Evolutionary conservation across 2,113 vertebrate species (phyloP).

Genomic region (Embiotoca jacksoni): DNA sequence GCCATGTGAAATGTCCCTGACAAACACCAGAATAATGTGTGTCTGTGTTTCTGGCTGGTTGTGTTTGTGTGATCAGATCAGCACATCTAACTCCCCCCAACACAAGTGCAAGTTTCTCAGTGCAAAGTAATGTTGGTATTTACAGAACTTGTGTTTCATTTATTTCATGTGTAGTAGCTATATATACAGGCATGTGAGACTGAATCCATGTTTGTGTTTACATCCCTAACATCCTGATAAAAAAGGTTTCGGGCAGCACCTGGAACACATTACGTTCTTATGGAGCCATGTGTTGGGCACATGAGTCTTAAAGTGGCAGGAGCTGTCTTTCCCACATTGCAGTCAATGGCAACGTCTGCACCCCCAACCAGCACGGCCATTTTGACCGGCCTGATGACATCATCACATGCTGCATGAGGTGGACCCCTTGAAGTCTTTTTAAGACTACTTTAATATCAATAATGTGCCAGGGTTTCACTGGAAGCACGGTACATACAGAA

Average conservation of each 20-base stretch:
- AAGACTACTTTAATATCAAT: background rate
- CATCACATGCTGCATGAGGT: constrained; percentile 32
- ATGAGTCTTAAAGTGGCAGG: constrained; percentile 72
- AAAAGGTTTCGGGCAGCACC: constrained; percentile 40
- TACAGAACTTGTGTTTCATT: too few species aligned
- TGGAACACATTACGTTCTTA: constrained; percentile 75
- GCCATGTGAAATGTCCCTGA: too few species aligned
- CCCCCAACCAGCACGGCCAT: constrained; percentile 31
- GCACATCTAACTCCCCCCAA: background rate
- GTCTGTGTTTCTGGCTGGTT: background rate
- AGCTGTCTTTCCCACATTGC: constrained; percentile 63
- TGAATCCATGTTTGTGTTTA: constrained; percentile 8
- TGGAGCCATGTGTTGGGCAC: constrained; percentile 66
- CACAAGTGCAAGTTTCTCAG: background rate
- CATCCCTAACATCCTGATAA: background rate
- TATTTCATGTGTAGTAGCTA: background rate
- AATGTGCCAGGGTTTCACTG: background rate
- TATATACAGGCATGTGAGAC: constrained; percentile 3
- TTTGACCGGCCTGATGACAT: constrained; percentile 56
- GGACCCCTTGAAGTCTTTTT: constrained; percentile 10
- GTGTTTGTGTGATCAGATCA: constrained; percentile 7
- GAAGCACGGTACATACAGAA: too few species aligned
- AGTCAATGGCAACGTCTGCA: constrained; percentile 58
- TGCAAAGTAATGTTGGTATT: too few species aligned
- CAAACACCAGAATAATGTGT: too few species aligned